Conservation (phyloP, 1,140 invertebrate species). For the Episyrphus balteatus region DNA sequence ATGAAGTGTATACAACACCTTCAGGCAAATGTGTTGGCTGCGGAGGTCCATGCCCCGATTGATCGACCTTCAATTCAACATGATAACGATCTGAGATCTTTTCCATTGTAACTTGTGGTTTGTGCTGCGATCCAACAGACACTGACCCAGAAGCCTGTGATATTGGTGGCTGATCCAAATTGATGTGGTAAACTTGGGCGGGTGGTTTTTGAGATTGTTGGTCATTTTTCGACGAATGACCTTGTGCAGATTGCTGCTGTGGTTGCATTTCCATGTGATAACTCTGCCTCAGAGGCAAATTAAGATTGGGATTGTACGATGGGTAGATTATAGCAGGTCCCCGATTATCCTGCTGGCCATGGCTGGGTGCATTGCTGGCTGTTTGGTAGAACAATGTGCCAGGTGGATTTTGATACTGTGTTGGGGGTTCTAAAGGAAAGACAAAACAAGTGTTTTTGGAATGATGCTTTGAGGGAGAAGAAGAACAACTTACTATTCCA, state of each 20-base stretch:
- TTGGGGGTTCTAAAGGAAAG: constrained; percentile 19
- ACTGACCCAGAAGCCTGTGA: constrained; percentile 22
- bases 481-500: constrained; percentile 63
- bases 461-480: neutral
- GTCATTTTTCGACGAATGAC: constrained; percentile 15
- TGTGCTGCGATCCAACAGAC: constrained; percentile 19
- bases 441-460: constrained; percentile 2
- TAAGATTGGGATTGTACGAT: constrained; percentile 12
- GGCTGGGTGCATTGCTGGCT: constrained; percentile 23
- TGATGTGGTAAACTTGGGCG: constrained; percentile 32
- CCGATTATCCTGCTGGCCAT: constrained; percentile 25
- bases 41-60: constrained; percentile 14
- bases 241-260: constrained; percentile 16
- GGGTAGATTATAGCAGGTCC: constrained; percentile 22
- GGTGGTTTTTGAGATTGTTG: constrained; percentile 15
- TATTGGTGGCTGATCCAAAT: constrained; percentile 30
- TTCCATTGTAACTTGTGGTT: constrained; percentile 33
- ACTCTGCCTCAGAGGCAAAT: constrained; percentile 21
- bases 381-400: constrained; percentile 33
- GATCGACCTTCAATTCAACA: constrained; percentile 28
- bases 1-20: constrained; percentile 24
- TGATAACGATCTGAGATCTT: constrained; percentile 31
- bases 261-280: constrained; percentile 26
- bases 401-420: constrained; percentile 25
- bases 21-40: constrained; percentile 10